Conservation (phyloP, 2,888 invertebrate species). For the Drosophila mimetica region DNA sequence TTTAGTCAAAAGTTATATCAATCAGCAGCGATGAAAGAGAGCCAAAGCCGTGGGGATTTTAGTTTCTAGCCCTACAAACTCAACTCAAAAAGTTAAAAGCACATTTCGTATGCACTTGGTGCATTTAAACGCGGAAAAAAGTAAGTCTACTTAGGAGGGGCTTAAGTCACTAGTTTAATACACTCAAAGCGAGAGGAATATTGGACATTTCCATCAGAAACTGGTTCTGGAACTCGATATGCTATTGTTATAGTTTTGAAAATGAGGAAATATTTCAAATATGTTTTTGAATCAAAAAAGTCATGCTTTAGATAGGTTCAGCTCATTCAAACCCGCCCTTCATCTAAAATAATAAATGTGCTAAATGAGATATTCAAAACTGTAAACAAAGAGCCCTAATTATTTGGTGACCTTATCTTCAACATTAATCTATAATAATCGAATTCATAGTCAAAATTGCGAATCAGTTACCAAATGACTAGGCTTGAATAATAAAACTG, state of each 20-base stretch:
- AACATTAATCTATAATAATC: neutral
- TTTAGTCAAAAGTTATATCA: slow-evolving; percentile 17
- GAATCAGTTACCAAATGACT: slow-evolving; percentile 3
- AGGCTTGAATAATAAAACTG: neutral
- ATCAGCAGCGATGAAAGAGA: slow-evolving; percentile 8
- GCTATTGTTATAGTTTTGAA: neutral
- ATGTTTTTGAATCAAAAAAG: neutral
- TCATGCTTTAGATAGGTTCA: too few relatives aligned
- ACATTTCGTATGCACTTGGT: neutral
- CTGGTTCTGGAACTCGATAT: too few relatives aligned
- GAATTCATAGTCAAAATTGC: neutral
- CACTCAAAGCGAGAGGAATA: neutral
- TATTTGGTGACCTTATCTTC: neutral
- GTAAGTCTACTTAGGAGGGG: too few relatives aligned
- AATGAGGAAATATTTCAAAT: neutral
- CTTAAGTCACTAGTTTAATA: neutral
- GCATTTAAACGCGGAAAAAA: neutral
- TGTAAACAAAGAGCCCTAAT: neutral
- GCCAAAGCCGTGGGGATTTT: neutral
- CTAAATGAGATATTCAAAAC: neutral
- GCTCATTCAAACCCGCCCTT: neutral
- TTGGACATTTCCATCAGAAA: too few relatives aligned
- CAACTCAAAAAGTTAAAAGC: too few relatives aligned
- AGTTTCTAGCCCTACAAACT: neutral
- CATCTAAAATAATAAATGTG: neutral